These are phyloP conservation scores for Scophthalmus maximus DNA, from an alignment of 2,113 vertebrate genomes.

Conservation along the genomic window DNA sequence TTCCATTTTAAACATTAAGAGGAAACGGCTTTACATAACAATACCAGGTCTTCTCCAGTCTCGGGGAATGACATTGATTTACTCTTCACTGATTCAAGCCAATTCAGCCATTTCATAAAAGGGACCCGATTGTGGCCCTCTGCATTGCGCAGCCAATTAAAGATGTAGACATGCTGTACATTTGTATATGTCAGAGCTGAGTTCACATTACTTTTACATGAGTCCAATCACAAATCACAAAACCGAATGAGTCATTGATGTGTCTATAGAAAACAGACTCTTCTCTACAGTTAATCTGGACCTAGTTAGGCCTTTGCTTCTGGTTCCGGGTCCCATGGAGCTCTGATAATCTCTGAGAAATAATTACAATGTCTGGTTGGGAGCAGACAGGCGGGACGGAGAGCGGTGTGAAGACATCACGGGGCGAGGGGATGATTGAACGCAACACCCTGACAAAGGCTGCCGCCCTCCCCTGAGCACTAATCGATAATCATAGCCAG, in stretches of 20 bases:
- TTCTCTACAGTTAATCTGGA: neutral
- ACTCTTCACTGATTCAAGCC: neutral
- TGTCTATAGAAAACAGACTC: slow-evolving; percentile 17
- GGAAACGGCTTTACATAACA: slow-evolving; percentile 2
- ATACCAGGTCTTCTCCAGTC: neutral
- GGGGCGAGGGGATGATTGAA: slow-evolving; percentile 45
- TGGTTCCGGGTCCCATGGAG: too few species aligned
- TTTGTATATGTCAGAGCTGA: neutral
- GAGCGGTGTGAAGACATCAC: too few species aligned
- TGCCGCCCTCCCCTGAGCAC: slow-evolving; percentile 34
- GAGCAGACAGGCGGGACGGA: too few species aligned
- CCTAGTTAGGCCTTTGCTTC: neutral
- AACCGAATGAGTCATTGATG: slow-evolving; percentile 31
- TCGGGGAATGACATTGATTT: neutral
- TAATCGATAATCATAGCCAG: slow-evolving; percentile 40
- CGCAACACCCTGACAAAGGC: slow-evolving; percentile 20
- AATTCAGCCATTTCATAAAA: slow-evolving; percentile 12
- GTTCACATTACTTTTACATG: slow-evolving; percentile 5
- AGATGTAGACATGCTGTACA: neutral
- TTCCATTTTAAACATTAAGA: slow-evolving; percentile 5
- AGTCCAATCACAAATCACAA: too few species aligned
- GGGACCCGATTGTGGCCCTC: neutral
- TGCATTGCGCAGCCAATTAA: neutral
- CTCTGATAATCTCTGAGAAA: too few species aligned
- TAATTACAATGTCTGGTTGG: too few species aligned